Conservation (phyloP, 2,797 vertebrate species). For the Geotrypetes seraphini region DNA sequence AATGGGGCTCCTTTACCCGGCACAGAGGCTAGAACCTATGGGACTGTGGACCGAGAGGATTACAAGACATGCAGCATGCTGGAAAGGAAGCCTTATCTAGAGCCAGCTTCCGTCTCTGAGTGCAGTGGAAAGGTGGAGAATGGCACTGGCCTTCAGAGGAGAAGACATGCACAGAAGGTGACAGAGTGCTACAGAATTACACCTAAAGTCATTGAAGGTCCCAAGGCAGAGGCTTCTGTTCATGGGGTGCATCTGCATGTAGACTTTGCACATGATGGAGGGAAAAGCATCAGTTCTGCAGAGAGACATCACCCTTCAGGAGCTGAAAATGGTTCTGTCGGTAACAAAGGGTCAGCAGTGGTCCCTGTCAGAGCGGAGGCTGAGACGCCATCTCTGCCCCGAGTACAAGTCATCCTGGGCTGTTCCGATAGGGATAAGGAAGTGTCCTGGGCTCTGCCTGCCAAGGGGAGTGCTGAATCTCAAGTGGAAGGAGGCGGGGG, state of each 20-base stretch:
- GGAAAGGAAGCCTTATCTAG: conserved; percentile 48
- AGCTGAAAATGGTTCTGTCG: conserved; percentile 35
- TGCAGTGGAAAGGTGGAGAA: conserved; percentile 36
- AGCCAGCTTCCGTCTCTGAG: conserved; percentile 38
- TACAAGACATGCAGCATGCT: conserved; percentile 61
- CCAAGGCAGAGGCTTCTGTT: conserved; percentile 17
- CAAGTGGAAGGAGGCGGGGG: conserved; percentile 80
- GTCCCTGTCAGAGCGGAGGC: conserved; percentile 47
- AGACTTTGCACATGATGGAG: conserved; percentile 57
- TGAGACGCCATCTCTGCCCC: conserved; percentile 41
- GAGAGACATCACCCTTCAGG: conserved; percentile 35
- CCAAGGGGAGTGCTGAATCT: conserved; percentile 67
- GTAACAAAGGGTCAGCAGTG: conserved; percentile 48
- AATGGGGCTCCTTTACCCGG: conserved; percentile 40
- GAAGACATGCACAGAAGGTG: conserved; percentile 18
- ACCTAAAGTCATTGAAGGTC: conserved; percentile 26
- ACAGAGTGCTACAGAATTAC: conserved; percentile 33
- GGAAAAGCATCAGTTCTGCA: conserved; percentile 36
- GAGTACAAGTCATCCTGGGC: conserved; percentile 68
- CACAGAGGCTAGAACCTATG: conserved; percentile 36
- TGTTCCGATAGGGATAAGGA: conserved; percentile 49
- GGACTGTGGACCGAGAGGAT: conserved; percentile 32
- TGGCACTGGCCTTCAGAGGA: conserved; percentile 25
- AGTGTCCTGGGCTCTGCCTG: conserved; percentile 50
- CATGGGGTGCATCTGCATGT: conserved; percentile 73